Evolutionary conservation across 2,888 invertebrate genomes (phyloP), one percentile per base, ranked within the genome.

Genomic region (Alsophila aescularia): DNA sequence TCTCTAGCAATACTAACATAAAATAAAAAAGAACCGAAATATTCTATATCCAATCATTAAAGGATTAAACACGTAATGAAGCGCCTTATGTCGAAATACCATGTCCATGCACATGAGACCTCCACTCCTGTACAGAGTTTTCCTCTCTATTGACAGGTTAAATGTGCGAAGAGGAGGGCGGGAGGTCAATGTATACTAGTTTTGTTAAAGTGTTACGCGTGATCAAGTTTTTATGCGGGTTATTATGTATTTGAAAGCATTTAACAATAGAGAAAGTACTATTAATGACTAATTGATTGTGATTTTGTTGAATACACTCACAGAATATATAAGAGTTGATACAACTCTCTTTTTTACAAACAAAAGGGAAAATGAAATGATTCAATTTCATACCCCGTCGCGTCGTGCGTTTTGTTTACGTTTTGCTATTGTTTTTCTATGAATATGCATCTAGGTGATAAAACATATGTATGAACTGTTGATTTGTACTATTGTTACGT

Each of bases 81-180:
- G 9, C 14, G 32, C 45, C 13, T 41, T 53, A 69, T 76, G 64
- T 74, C 47, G 66, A 69, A 71, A 77, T 62, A 48, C 10, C 47
- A 37, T 31, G 55, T 49, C 77, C 73, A 78, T 40, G 44, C 48
- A 58, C 68, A 63, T 53, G 50, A 61, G 78, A 67, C 43, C 75
- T 56, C 62, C 60, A 31, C 45, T 47, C 47, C 16, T 52, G 58
- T 69, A 69, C 66, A 50, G 24, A 62, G 15, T 58, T 45, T 57
- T 62, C 45, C 44, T 47, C 36, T 63, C 15, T 47, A 50, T 58
- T 68, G 24, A 45, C 51, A 32, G 27, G 58, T 62, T 42, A 45
- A 57, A 64, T 56, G 39, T 44, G 41, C 36, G 24, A 13, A 21
- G 41, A 50, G 51, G 44, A 49, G 44, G 39, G 24, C 32, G 37